Base-by-base conservation (phyloP, 2,888 invertebrate species). In the Argyra leucocephala region DNA sequence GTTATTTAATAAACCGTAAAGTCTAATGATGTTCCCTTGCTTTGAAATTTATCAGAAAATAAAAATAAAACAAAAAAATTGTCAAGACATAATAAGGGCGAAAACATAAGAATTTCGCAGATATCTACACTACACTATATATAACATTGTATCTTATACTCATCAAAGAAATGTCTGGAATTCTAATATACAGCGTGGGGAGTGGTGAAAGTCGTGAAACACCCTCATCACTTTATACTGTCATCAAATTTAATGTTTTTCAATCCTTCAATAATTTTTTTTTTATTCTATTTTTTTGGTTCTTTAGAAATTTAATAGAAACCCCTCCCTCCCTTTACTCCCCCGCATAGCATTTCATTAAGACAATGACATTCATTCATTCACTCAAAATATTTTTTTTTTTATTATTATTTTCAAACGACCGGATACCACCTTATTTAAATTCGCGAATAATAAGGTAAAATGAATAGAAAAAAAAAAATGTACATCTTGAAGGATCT, bases 1-100 rank as follows among this genome's bases (percentile, higher is more conserved):
- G n/a, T 59, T 59, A 59, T 59, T 59, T 59, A 59, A 59, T 59
- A 59, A 59, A 59, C 23, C 59, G 22, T 59, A 15, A 59, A 59
- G 59, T 59, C 23, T 59, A 59, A 59, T 59, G 59, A 59, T 59
- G 23, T 48, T 1, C 48, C 18, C 48, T n/a, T 18, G 4, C 18
- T 48, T 48, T 48, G 12, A 48, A 48, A 48, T 48, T 15, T 18
- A 48, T 18, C 1, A 18, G 18, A 48, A 48, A 9, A 18, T 1
- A 15, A 48, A 48, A 48, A 48, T 12, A 48, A 48, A 48, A 6
- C 2, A 18, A 15, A 12, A 15, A 37, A 37, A 18, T 18, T 18
- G 18, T 18, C 18, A 15, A 5, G 18, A 15, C 48, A 12, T 2
- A 18, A 18, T 18, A 5, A 18, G n/a, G 18, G 48, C 15, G 18